Percentiles rank a stretch among this genome's conserved stretches.
phyloP scores from a whole-genome alignment of 2,113 vertebrate genomes.

The Gambusia affinis region DNA sequence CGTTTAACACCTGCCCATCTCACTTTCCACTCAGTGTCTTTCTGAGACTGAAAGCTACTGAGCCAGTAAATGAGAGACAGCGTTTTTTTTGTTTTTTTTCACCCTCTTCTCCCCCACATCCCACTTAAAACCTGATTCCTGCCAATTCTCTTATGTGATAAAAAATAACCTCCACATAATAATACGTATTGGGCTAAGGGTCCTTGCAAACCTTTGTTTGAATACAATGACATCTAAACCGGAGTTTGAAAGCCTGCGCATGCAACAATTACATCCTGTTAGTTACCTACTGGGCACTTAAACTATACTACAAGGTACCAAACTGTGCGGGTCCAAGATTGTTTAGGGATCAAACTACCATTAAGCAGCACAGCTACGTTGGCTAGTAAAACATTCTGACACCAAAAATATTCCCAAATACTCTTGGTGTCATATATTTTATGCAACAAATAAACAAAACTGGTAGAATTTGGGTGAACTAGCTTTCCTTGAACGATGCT shows the following conservation, averaged over 20 bases:
- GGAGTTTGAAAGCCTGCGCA: not conserved
- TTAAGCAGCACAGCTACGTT: not conserved
- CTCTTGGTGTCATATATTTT: too few species aligned
- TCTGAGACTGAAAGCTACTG: conserved; percentile 49
- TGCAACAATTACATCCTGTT: not conserved
- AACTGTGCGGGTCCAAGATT: not conserved
- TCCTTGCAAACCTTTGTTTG: not conserved
- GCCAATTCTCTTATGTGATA: not conserved
- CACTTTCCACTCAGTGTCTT: conserved; percentile 32
- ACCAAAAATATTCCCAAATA: too few species aligned
- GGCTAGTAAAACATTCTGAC: too few species aligned
- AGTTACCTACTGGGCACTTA: not conserved
- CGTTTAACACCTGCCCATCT: conserved; percentile 26
- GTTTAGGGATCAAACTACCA: not conserved
- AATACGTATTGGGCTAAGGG: not conserved
- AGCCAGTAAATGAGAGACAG: conserved; percentile 63
- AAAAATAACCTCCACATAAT: not conserved
- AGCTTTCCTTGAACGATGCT: too few species aligned
- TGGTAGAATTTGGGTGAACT: too few species aligned
- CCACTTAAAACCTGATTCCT: conserved; percentile 35
- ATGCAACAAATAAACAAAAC: too few species aligned
- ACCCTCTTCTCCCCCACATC: not conserved
- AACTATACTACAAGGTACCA: not conserved
- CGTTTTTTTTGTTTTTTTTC: conserved; percentile 19
- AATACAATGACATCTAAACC: not conserved